These are phyloP conservation scores for Fragum whitleyi DNA, from an alignment of 2,888 invertebrate genomes.

Conservation along the genomic window DNA sequence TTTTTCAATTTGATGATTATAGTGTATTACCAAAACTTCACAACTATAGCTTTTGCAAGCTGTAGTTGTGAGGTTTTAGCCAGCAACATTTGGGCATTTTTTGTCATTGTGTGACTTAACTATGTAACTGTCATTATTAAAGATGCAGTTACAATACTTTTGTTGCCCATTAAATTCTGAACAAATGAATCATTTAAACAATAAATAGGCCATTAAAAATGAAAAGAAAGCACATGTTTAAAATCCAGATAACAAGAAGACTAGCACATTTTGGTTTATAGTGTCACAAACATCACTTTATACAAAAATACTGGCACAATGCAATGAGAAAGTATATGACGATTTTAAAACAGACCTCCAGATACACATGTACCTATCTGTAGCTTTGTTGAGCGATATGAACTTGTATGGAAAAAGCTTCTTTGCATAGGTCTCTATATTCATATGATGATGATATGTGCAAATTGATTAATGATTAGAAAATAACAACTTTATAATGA, in stretches of 20 bases:
- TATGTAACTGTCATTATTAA: too few relatives aligned
- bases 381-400: background rate
- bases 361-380: too few relatives aligned
- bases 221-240: constrained; percentile 7
- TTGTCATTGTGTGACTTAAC: too few relatives aligned
- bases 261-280: constrained; percentile 18
- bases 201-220: too few relatives aligned
- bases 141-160: too few relatives aligned
- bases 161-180: too few relatives aligned
- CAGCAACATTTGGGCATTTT: too few relatives aligned
- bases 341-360: background rate
- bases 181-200: too few relatives aligned
- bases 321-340: constrained; percentile 15
- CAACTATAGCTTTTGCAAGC: too few relatives aligned
- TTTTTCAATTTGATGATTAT: too few relatives aligned
- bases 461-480: background rate
- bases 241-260: background rate
- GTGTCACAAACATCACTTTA: constrained; percentile 13
- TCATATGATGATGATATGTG: background rate
- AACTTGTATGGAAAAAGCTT: background rate
- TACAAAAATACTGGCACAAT: constrained; percentile 29
- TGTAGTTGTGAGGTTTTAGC: too few relatives aligned
- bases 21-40: too few relatives aligned
- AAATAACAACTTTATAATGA: background rate
- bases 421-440: background rate